Percentiles rank a stretch among this genome's conserved stretches.
These are phyloP conservation scores for Scaeva pyrastri DNA, from an alignment of 2,888 invertebrate genomes.

Conservation along the genomic window DNA sequence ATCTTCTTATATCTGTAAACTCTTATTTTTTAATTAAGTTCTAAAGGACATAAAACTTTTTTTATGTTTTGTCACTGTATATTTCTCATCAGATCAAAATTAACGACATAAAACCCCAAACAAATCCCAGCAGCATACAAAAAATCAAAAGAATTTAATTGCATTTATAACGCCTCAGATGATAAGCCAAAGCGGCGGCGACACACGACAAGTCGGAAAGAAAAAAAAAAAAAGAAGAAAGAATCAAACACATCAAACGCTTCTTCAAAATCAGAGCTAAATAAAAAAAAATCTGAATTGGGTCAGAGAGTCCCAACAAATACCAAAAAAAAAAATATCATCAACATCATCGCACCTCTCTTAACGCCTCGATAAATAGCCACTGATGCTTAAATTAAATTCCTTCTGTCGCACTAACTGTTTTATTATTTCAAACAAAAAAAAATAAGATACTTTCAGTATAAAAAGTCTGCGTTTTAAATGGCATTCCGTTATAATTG, in stretches of 20 bases:
- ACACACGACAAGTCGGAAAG: conserved; percentile 45
- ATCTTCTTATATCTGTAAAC: background rate
- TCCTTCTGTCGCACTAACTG: conserved; percentile 76
- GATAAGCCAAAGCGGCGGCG: conserved; percentile 66
- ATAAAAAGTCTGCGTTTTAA: conserved; percentile 58
- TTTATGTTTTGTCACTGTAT: conserved; percentile 7
- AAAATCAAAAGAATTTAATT: conserved; percentile 75
- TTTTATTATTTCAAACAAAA: conserved; percentile 64
- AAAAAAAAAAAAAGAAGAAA: conserved; percentile 34
- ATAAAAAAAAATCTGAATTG: conserved; percentile 54
- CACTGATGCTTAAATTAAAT: conserved; percentile 76
- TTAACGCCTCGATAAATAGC: conserved; percentile 76
- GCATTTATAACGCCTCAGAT: conserved; percentile 73
- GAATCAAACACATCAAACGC: conserved; percentile 66
- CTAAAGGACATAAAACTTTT: conserved; percentile 48
- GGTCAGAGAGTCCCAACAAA: conserved; percentile 55
- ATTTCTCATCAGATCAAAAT: conserved; percentile 56
- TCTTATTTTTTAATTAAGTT: conserved; percentile 60
- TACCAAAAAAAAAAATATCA: conserved; percentile 50
- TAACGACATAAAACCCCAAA: conserved; percentile 69
- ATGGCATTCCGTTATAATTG: conserved; percentile 69
- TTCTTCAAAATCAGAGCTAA: conserved; percentile 24
- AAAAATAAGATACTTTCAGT: conserved; percentile 49
- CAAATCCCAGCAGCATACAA: conserved; percentile 43
- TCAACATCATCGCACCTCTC: conserved; percentile 71